These are phyloP conservation scores for Salvator merianae DNA, from an alignment of 2,113 vertebrate genomes.

Conservation along the genomic window DNA sequence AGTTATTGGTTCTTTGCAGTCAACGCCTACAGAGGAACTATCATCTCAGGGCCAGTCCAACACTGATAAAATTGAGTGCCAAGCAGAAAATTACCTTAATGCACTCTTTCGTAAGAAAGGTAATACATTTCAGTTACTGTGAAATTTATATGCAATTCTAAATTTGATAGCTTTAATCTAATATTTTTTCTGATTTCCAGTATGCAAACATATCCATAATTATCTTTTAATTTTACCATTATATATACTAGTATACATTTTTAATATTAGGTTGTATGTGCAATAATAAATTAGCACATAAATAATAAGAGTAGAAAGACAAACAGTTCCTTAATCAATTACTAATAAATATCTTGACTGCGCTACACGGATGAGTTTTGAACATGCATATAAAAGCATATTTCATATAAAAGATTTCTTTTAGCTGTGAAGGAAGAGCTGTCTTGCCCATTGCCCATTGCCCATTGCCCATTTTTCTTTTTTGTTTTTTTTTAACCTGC, in stretches of 20 bases:
- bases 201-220: neutral
- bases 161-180: slow-evolving; percentile 22
- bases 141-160: slow-evolving; percentile 14
- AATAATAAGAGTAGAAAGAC: no score
- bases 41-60: slow-evolving; percentile 91
- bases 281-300: no score
- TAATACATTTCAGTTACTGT: slow-evolving; percentile 64
- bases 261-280: no score
- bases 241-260: neutral
- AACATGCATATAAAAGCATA: no score
- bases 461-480: no score
- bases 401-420: no score
- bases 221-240: no score
- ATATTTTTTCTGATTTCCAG: slow-evolving; percentile 1
- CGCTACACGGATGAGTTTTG: neutral
- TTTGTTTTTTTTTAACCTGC: no score
- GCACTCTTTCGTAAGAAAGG: slow-evolving; percentile 99
- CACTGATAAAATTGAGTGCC: slow-evolving; percentile 94
- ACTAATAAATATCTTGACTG: no score
- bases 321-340: no score
- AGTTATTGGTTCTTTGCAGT: slow-evolving; percentile 86
- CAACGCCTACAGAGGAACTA: slow-evolving; percentile 90
- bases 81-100: slow-evolving; percentile 97
- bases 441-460: no score
- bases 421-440: no score